These are phyloP conservation scores for Mastomys coucha DNA, from an alignment of 2,113 vertebrate genomes.

Conservation along the genomic window DNA sequence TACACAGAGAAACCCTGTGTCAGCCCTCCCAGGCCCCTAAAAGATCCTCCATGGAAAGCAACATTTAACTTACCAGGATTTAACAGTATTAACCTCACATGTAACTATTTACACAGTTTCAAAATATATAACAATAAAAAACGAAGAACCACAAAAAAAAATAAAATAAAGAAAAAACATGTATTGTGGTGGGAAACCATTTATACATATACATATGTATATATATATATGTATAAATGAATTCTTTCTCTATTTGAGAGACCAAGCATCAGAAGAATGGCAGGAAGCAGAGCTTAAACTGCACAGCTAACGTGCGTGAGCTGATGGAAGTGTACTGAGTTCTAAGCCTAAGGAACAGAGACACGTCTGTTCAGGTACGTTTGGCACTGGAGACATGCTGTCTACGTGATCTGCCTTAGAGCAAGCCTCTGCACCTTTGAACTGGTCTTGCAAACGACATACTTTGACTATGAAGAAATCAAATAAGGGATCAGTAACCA, in stretches of 20 bases:
- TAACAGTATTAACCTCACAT: not conserved
- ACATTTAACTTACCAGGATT: not conserved
- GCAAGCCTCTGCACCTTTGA: not conserved
- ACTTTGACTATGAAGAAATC: not conserved
- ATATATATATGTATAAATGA: not conserved
- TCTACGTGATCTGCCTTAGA: not conserved
- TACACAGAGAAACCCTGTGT: not conserved
- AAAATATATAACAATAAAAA: not conserved
- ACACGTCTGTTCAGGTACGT: not conserved
- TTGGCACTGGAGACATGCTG: not conserved
- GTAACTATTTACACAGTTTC: not conserved
- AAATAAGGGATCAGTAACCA: not conserved
- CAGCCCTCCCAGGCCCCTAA: not conserved
- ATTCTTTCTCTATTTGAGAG: not conserved
- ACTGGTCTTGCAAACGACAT: not conserved
- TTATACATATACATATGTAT: no score
- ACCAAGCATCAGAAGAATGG: not conserved
- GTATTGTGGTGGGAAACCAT: not conserved
- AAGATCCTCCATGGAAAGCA: not conserved
- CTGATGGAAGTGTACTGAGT: not conserved
- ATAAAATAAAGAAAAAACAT: not conserved
- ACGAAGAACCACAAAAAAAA: not conserved
- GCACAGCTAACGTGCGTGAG: not conserved
- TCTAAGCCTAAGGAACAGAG: conserved; percentile 3
- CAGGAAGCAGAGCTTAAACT: not conserved